Evolutionary conservation across 2,113 vertebrate species (phyloP).

Genomic region (Vidua chalybeata): DNA sequence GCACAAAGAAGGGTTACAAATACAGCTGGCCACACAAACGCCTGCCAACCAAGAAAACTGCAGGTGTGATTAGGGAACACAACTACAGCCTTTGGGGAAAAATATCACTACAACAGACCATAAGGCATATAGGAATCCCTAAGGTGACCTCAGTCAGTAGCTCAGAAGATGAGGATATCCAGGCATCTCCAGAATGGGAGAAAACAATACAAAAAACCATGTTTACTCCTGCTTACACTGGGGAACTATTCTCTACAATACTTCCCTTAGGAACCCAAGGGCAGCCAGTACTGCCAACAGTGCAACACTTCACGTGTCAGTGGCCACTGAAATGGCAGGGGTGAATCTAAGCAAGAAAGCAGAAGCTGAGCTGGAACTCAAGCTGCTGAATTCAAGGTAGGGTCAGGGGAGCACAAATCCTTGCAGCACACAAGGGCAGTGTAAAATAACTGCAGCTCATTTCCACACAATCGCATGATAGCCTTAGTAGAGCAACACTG

Average conservation of each 20-base stretch:
- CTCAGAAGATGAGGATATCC: background rate
- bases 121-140: background rate
- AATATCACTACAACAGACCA: background rate
- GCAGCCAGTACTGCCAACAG: background rate
- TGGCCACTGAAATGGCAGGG: background rate
- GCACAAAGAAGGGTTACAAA: background rate
- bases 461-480: background rate
- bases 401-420: background rate
- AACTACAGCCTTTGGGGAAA: background rate
- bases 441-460: background rate
- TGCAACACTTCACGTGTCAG: background rate
- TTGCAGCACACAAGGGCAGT: background rate
- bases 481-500: background rate
- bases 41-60: background rate
- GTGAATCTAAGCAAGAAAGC: background rate
- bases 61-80: background rate
- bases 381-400: accelerated
- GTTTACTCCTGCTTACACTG: background rate
- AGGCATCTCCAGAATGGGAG: background rate
- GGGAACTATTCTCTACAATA: background rate
- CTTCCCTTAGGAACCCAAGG: background rate
- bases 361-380: background rate
- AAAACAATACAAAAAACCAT: background rate
- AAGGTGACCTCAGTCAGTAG: background rate
- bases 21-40: background rate